phyloP scores from a whole-genome alignment of 2,113 vertebrate species.

The Egretta garzetta region DNA sequence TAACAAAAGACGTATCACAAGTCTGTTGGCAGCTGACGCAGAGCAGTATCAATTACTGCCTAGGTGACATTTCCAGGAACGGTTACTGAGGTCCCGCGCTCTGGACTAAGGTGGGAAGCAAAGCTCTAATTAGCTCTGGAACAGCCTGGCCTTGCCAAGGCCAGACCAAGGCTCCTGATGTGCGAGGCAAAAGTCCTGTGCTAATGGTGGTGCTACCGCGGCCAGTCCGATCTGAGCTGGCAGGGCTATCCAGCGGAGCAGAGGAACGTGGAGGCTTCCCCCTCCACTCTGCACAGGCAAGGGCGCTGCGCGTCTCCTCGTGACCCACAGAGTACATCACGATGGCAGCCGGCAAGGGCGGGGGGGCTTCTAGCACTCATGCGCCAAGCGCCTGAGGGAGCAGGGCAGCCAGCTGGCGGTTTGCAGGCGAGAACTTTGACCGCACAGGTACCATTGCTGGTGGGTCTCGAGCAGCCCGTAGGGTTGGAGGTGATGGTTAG shows the following conservation, averaged over 20 bases:
- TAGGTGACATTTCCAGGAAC: neutral
- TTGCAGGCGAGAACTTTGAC: too few species aligned
- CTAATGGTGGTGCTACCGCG: too few species aligned
- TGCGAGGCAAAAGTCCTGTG: neutral
- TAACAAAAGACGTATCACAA: neutral
- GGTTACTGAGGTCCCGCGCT: neutral
- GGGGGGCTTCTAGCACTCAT: neutral
- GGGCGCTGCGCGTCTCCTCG: accelerated
- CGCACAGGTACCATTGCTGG: too few species aligned
- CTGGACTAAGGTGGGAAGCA: neutral
- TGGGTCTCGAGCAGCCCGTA: neutral
- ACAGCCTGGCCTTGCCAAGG: neutral
- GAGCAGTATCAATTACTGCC: neutral
- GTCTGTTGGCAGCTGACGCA: neutral
- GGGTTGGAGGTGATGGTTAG: neutral
- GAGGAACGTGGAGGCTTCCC: neutral
- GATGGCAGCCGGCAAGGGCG: neutral
- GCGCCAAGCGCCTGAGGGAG: neutral
- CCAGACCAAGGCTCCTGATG: neutral
- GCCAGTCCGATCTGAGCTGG: neutral
- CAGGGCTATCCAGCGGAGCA: neutral
- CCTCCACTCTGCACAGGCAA: neutral
- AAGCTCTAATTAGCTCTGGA: neutral
- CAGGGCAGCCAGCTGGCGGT: neutral
- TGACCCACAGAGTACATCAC: accelerated